Conservation (phyloP, 2,113 vertebrate species). For the Argyrosomus japonicus region DNA sequence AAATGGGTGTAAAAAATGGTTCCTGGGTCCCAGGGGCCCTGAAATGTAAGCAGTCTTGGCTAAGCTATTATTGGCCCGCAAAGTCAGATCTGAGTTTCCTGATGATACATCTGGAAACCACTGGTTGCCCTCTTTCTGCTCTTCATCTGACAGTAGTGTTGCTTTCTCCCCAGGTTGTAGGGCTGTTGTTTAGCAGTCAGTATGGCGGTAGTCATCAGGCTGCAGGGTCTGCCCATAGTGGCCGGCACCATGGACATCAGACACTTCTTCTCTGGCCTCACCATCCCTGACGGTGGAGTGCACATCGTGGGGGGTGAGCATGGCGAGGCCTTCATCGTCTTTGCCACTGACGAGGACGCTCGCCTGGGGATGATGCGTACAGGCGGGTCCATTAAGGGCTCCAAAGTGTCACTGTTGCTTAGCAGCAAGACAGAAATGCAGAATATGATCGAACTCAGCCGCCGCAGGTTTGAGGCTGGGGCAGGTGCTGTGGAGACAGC, state of each 20-base stretch:
- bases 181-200: constrained; percentile 94
- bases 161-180: constrained; percentile 98
- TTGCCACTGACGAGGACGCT: constrained; percentile 99
- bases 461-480: constrained; percentile 95
- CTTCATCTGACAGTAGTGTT: constrained; percentile 94
- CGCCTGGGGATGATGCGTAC: constrained; percentile 99
- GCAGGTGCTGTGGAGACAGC: constrained; percentile 88
- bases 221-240: constrained; percentile 99
- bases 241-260: constrained; percentile 99
- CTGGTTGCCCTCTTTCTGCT: constrained; percentile 58
- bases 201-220: constrained; percentile 99
- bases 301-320: constrained; percentile 99
- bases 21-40: neutral
- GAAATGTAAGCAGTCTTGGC: constrained; percentile 13
- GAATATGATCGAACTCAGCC: constrained; percentile 99
- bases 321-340: constrained; percentile 99
- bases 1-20: constrained; percentile 12
- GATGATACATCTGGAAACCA: constrained; percentile 67
- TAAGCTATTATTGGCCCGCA: neutral
- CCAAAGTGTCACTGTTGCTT: constrained; percentile 96
- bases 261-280: constrained; percentile 99
- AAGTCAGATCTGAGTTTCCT: neutral
- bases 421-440: constrained; percentile 99
- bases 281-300: constrained; percentile 99
- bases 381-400: constrained; percentile 98